These are phyloP conservation scores for Dilophus febrilis DNA, from an alignment of 2,888 invertebrate genomes.

Conservation along the genomic window DNA sequence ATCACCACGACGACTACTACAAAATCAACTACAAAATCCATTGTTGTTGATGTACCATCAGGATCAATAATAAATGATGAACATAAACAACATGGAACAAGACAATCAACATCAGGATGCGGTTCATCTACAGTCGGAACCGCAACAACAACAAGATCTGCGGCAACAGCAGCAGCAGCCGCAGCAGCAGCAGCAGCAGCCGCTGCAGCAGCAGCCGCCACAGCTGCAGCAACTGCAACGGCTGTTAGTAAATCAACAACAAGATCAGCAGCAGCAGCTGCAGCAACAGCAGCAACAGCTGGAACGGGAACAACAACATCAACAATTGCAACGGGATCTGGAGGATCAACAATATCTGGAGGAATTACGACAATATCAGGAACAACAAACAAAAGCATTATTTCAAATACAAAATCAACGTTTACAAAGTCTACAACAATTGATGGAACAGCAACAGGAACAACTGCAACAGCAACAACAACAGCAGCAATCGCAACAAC, in stretches of 20 bases:
- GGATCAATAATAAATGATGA: background rate
- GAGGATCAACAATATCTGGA: constrained; percentile 5
- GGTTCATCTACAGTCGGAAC: background rate
- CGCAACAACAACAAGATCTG: background rate
- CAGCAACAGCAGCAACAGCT: no score
- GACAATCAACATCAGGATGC: background rate
- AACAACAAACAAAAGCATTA: no score
- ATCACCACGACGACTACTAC: background rate
- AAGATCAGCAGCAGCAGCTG: no score
- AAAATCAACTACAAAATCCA: constrained; percentile 1
- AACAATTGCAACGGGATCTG: constrained; percentile 8
- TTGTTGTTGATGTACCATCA: constrained; percentile 1
- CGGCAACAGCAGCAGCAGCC: background rate
- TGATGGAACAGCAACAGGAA: constrained; percentile 6
- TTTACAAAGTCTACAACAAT: background rate
- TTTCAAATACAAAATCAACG: background rate
- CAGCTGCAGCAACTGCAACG: constrained; percentile 5
- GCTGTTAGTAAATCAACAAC: constrained; percentile 4
- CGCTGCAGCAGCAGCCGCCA: constrained; percentile 5
- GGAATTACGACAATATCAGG: background rate
- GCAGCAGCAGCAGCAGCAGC: constrained; percentile 4
- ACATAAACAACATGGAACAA: background rate
- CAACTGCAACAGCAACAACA: constrained; percentile 5
- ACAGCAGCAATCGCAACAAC: background rate
- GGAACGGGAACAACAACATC: constrained; percentile 7